Conservation (phyloP, 1,140 invertebrate species). For the Drosophila melanogaster region Release_6_plus_ISO1_MT NT_033777.3:31190001-31190500, state of each 20-base stretch:
- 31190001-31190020: slow-evolving; percentile 45
- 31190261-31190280: slow-evolving; percentile 48
- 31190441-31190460: background rate
- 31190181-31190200: slow-evolving; percentile 36
- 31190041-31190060: slow-evolving; percentile 30
- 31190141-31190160: slow-evolving; percentile 31
- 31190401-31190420: slow-evolving; percentile 42
- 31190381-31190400: slow-evolving; percentile 15
- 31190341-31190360: slow-evolving; percentile 53
- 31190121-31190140: slow-evolving; percentile 16
- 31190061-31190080: slow-evolving; percentile 36
- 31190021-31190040: slow-evolving; percentile 14
- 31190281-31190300: slow-evolving; percentile 25
- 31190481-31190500: background rate
- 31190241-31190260: slow-evolving; percentile 15
- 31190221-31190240: slow-evolving; percentile 24
- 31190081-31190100: slow-evolving; percentile 40
- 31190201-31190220: slow-evolving; percentile 34
- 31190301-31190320: slow-evolving; percentile 68
- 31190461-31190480: slow-evolving; percentile 11
- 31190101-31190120: slow-evolving; percentile 29
- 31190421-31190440: slow-evolving; percentile 10
- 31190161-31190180: slow-evolving; percentile 71
- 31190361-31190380: slow-evolving; percentile 44
- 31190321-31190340: slow-evolving; percentile 28